Percentiles rank a stretch among this genome's conserved stretches.
Evolutionary conservation across 2,797 vertebrate genomes (phyloP).

Genomic region (Falco peregrinus): DNA sequence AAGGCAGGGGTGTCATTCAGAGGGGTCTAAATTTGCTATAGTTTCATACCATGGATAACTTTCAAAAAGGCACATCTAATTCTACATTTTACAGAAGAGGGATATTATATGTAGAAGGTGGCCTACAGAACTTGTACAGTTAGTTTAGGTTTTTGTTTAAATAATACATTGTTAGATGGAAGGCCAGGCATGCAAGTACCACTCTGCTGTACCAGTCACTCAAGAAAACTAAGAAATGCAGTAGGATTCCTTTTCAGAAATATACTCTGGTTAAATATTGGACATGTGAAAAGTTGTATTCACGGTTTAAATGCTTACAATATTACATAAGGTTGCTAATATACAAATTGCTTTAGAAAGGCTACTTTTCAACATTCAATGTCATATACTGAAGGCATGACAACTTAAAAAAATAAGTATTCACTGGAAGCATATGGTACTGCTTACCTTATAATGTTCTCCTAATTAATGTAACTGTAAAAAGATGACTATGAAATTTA

Average conservation of each 20-base stretch:
- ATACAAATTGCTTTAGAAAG: not conserved
- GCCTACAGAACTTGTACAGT: not conserved
- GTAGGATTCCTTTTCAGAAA: not conserved
- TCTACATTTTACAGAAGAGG: not conserved
- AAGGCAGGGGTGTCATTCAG: not conserved
- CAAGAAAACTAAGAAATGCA: not conserved
- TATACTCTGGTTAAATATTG: not conserved
- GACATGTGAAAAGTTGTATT: not conserved
- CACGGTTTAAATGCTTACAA: not conserved
- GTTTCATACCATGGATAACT: not conserved
- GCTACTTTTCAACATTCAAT: not conserved
- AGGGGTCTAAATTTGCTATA: not conserved
- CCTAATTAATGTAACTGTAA: slow-evolving; percentile 3
- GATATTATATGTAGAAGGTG: not conserved
- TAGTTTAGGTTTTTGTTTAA: not conserved
- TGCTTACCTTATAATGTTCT: not conserved
- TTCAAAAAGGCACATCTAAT: not conserved
- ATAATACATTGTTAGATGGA: not conserved
- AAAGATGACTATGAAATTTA: slow-evolving; percentile 1
- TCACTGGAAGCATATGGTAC: not conserved
- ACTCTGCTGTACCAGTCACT: not conserved
- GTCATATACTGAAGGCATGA: not conserved
- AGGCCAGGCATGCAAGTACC: not conserved
- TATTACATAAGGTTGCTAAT: not conserved
- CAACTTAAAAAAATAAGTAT: not conserved